Evolutionary conservation across 2,797 vertebrate species (phyloP).

Genomic region (Tangara arthus): DNA sequence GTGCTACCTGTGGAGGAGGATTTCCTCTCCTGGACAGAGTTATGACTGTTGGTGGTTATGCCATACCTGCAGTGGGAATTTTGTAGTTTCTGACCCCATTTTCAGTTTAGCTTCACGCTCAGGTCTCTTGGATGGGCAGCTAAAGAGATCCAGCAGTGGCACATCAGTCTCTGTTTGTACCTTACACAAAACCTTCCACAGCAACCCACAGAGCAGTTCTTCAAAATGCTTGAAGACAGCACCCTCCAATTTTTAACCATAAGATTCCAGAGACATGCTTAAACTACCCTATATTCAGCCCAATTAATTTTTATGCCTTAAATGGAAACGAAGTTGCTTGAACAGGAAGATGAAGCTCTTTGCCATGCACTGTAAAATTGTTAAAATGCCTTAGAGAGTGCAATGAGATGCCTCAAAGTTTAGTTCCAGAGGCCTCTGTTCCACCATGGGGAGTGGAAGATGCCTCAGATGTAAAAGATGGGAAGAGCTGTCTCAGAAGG

Average conservation of each 20-base stretch:
- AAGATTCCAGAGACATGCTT: neutral
- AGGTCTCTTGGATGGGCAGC: neutral
- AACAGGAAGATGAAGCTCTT: neutral
- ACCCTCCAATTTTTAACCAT: neutral
- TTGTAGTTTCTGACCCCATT: neutral
- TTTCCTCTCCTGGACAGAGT: neutral
- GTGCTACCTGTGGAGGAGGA: accelerated
- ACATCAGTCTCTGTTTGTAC: neutral
- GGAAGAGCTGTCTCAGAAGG: neutral
- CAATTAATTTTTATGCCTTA: neutral
- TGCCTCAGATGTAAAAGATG: neutral
- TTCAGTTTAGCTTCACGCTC: neutral
- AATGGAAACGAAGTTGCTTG: neutral
- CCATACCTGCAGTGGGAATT: neutral
- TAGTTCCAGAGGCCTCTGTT: neutral
- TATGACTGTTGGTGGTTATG: neutral
- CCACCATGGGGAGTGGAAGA: neutral
- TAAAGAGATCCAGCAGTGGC: neutral
- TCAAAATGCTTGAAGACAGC: neutral
- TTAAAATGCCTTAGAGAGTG: neutral
- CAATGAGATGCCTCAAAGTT: neutral
- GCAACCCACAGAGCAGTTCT: neutral
- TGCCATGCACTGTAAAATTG: neutral
- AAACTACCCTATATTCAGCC: neutral
- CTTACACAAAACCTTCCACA: neutral